Percentiles rank a stretch among this genome's conserved stretches.
Evolutionary conservation across 2,113 vertebrate species (phyloP).

Genomic region (Cebidichthys violaceus): DNA sequence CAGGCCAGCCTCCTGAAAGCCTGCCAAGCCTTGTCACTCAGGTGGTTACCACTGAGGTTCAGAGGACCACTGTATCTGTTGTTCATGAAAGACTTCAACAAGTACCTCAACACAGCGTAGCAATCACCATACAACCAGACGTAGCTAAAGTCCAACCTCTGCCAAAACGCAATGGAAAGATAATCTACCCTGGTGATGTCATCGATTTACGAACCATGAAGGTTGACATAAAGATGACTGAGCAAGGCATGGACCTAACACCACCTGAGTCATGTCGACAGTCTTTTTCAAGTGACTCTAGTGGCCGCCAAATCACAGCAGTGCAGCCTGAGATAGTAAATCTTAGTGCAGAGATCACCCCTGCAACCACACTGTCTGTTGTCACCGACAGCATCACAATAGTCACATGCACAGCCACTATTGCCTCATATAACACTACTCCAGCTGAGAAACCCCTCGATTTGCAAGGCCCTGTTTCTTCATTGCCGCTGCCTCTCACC

Average conservation of each 20-base stretch:
- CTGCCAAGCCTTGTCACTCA: conserved; percentile 83
- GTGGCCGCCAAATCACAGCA: conserved; percentile 88
- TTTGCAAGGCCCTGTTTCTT: conserved; percentile 82
- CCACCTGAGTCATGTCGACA: conserved; percentile 86
- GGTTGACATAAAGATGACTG: conserved; percentile 84
- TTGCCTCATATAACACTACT: conserved; percentile 83
- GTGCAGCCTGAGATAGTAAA: conserved; percentile 94
- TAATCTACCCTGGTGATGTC: conserved; percentile 87
- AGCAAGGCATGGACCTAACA: conserved; percentile 87
- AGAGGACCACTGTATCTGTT: conserved; percentile 86
- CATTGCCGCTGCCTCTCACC: conserved; percentile 89
- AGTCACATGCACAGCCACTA: conserved; percentile 86
- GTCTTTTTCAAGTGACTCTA: conserved; percentile 79
- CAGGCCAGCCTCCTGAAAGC: conserved; percentile 78
- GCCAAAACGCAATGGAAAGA: conserved; percentile 87
- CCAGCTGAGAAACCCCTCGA: conserved; percentile 88
- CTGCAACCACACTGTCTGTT: conserved; percentile 83
- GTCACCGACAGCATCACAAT: conserved; percentile 86
- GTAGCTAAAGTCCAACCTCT: conserved; percentile 77
- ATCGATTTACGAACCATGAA: conserved; percentile 94
- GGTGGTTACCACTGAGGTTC: conserved; percentile 85
- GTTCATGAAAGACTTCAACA: conserved; percentile 84
- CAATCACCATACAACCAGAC: conserved; percentile 84
- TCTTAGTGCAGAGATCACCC: conserved; percentile 87
- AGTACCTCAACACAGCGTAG: conserved; percentile 76